Evolutionary conservation across 2,797 vertebrate species (phyloP), one percentile per base, ranked within the genome.

Genomic region (Apogon hyalosoma): DNA sequence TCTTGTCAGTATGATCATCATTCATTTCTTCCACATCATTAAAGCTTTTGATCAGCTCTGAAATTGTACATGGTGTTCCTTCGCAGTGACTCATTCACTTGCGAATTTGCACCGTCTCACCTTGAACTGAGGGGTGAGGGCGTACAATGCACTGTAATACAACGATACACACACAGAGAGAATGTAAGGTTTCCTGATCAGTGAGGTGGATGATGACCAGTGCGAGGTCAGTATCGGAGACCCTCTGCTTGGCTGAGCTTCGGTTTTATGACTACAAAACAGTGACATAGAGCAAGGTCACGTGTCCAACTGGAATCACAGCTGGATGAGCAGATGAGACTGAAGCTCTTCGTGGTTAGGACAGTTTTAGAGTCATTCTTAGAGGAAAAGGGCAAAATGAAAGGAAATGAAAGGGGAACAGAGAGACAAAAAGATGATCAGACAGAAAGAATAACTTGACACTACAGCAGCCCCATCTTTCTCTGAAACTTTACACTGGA

Each of bases 301-400:
- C 43, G 53, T 62, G 18, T 49, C 59, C 64, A 59, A 58, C 33
- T 65, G 41, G 61, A 61, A 45, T 66, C 52, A 69, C 59, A 77
- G 71, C 52, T 69, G 73, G 67, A 46, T 51, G 60, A 74, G 64
- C 74, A 73, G 60, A 83, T 68, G 41, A 68, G 69, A 70, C 16
- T 41, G 56, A 57, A 46, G 39, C 46, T 19, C 52, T 14, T 45
- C 68, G 47, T 49, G 69, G 31, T 28, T 56, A 45, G 28, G 69
- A 50, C 36, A 41, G 49, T 31, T 10, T 36, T 15, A 41, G 43
- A 62, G 33, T 1, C 9, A 38, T 31, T 54, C 24, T 15, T 18
- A 4, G 21, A 43, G 31, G 14, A 40, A 48, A 43, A 11, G 5
- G 14, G 7, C 31, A 1, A 2, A 49, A 46, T 11, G 7, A 10